Base-by-base conservation (phyloP, 2,888 invertebrate genomes). In the Drosophila incognita region DNA sequence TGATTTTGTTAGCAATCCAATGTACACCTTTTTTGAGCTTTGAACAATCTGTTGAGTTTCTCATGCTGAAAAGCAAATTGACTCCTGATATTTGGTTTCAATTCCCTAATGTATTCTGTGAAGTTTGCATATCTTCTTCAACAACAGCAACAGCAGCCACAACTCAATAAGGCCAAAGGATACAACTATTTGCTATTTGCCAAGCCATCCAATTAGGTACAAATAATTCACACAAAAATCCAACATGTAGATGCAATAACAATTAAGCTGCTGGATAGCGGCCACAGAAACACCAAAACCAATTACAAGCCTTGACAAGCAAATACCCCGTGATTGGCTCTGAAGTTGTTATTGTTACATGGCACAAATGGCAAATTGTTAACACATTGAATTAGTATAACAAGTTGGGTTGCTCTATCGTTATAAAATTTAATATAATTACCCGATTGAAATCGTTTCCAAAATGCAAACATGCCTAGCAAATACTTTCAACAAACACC, bases 151-250 rank as follows among this genome's bases (percentile, higher is more conserved):
- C 31, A 52, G 31, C 13, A 69, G 33, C 40, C 35, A 31, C 35
- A 24, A 18, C 18, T 36, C 18, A 33, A 38, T 54, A 33, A 15
- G 35, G 18, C 4, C 13, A 2, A 15, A 18, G 18, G n/a, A 31
- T 13, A 4, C 24, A 52, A 36, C 51, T 60, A 80, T 82, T 77
- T 73, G 76, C 40, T 60, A 77, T 82, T 77, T 76, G 80, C 60
- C 58, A 63, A 74, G 74, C 63, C 70, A 77, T 80, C 82, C 78
- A 88, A 80, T 84, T 82, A 76, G 65, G 73, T 69, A 69, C 52
- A 70, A 64, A 80, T 85, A 76, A 85, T 77, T 71, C 63, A 69
- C 70, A 60, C 60, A 82, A 86, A 86, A 87, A 69, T 82, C 56
- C 56, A 51, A 40, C 58, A 56, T 74, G 49, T 72, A 79, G 82